Base-by-base conservation (phyloP, 2,113 vertebrate species). In the Centrocercus urophasianus region DNA sequence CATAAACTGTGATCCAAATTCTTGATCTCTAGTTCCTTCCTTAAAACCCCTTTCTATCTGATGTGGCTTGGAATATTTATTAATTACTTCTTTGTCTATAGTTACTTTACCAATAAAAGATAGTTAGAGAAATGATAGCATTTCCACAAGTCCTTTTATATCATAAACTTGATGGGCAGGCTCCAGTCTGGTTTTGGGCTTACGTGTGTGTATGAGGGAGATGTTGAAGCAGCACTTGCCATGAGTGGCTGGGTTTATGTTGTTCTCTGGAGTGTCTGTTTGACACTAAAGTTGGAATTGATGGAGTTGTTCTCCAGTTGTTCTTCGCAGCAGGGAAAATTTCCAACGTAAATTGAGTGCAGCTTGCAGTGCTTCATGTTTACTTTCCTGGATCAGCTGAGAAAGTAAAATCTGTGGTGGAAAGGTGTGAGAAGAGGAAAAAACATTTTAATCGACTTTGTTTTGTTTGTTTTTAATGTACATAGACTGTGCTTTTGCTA, bases 11-110 rank as follows among this genome's bases (percentile, higher is more conserved):
- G 48, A 78, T 78, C 78, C 25, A 12, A 17, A 4, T 80, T 73
- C 43, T 28, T 42, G 45, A 22, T 80, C 22, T 89, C n/a, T 6
- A 57, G 25, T 88, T 91, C 34, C 18, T 7, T 83, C 67, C 40
- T 91, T 56, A 69, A 36, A 93, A 56, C 52, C 27, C 28, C 52
- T 42, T 71, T 85, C 24, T 87, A 2, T 60, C 40, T 93, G 69
- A 52, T 2, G 6, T 36, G 8, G 20, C 34, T 70, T 86, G 52
- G 36, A 80, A 34, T 84, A 56, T 71, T 91, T 77, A 18, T 74
- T 77, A 83, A 72, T 93, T 81, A 60, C 65, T 87, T 12, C 50
- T 74, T 88, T 94, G 50, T 69, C 75, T 81, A 9, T 79, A 64
- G 50, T 64, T 71, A 40, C 52, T 89, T 86, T 83, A n/a, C 52